Conservation (phyloP, 2,113 vertebrate genomes). For the Emydocephalus ijimae region DNA sequence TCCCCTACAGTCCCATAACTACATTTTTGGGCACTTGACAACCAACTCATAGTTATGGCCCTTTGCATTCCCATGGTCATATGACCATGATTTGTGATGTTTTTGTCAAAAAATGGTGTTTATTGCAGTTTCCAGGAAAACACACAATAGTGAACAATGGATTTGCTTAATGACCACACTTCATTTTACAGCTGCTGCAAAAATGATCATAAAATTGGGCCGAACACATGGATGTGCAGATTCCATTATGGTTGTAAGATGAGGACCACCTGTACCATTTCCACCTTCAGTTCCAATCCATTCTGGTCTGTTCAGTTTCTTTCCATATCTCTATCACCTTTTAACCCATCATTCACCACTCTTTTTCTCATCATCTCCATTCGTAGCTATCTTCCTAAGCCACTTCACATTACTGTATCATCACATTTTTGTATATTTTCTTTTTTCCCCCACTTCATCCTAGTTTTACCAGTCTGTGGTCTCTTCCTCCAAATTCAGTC, state of each 20-base stretch:
- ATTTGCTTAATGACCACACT: too few relatives aligned
- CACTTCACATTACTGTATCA: not conserved
- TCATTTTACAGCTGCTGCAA: too few relatives aligned
- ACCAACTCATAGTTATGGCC: too few relatives aligned
- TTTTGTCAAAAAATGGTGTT: not conserved
- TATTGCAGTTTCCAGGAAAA: not conserved
- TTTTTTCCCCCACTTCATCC: accelerated
- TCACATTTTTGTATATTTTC: not conserved
- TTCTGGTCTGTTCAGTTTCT: not conserved
- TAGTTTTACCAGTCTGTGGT: not conserved
- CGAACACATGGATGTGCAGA: too few relatives aligned
- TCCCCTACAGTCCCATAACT: too few relatives aligned
- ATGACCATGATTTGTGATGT: too few relatives aligned
- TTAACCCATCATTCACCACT: not conserved
- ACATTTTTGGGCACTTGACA: too few relatives aligned
- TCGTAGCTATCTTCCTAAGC: not conserved
- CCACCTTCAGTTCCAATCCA: not conserved
- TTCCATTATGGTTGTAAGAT: too few relatives aligned
- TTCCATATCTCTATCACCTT: not conserved
- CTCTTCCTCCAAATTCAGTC: not conserved
- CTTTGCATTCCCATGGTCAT: too few relatives aligned
- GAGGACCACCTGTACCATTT: not conserved
- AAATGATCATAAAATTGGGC: too few relatives aligned
- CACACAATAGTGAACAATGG: not conserved
- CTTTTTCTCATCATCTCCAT: not conserved